Evolutionary conservation across 2,888 invertebrate species (phyloP), one percentile per base, ranked within the genome.

Genomic region (Rhagonycha lutea): DNA sequence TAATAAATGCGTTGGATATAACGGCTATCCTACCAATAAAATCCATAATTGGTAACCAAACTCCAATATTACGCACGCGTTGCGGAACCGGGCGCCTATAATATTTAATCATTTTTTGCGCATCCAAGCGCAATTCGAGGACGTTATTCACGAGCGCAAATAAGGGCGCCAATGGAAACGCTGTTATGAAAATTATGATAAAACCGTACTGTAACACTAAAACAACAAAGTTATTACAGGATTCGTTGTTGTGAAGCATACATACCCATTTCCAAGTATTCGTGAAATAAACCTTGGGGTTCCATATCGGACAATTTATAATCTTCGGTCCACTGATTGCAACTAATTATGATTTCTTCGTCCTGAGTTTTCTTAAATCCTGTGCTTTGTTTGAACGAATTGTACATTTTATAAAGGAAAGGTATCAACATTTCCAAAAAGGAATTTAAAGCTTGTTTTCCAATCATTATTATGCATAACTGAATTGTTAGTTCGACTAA

Each of bases 211-310:
- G 96, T 23, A 96, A 89, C 72, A 95, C 95, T 95, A 85, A 26
- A 24, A 65, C n/a, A 11, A 65, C 24, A 65, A 2, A 7, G 24
- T 65, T 65, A 23, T 18, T 62, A 23, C 2, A 1, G 4, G 4
- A 12, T 18, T 65, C 8, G n/a, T n/a, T 26, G 0, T 10, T 18
- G n/a, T 28, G 3, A 71, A 11, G 11, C 10, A 4, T 14, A 5
- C 89, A 86, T 85, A 94, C 94, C 92, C 95, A 96, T 96, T 90
- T 96, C 96, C 72, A 96, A 89, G 88, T 96, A 96, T 87, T 96
- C 96, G 68, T 92, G 90, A 86, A 95, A 96, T 63, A 96, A 88
- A 32, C 93, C 93, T 77, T 92, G 89, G 18, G 92, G 91, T 72
- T 92, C 89, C 85, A 92, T 90, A 67, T 92, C 90, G 28, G 90